Evolutionary conservation across 2,888 invertebrate genomes (phyloP).

Genomic region (Dexiosoma caninum): DNA sequence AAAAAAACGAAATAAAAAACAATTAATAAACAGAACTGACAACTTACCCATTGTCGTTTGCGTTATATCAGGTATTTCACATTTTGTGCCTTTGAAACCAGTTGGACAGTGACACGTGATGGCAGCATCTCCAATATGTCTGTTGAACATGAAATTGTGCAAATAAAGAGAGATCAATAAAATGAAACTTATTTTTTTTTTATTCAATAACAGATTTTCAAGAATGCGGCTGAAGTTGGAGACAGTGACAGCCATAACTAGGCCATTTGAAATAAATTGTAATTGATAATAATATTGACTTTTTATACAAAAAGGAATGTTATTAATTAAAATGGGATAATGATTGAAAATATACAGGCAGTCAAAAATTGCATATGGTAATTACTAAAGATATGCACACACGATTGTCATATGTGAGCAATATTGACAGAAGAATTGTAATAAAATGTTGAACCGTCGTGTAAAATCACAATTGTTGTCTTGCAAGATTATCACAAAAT

Average conservation of each 20-base stretch:
- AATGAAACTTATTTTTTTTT: not conserved
- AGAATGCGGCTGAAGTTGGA: not conserved
- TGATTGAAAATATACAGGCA: too few species aligned
- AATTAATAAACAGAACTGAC: conserved; percentile 26
- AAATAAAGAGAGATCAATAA: not conserved
- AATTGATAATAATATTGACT: not conserved
- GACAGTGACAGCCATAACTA: not conserved
- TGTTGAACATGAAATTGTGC: conserved; percentile 68
- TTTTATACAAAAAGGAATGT: too few species aligned
- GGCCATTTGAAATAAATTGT: not conserved
- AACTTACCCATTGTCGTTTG: conserved; percentile 76
- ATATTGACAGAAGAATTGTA: too few species aligned
- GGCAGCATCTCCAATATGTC: conserved; percentile 87
- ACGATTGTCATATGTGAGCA: too few species aligned
- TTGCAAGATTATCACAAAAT: too few species aligned
- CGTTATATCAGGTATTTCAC: conserved; percentile 81
- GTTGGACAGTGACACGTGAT: conserved; percentile 84
- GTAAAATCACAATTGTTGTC: too few species aligned
- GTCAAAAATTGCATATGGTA: too few species aligned
- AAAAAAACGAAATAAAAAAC: too few species aligned
- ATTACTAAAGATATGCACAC: too few species aligned
- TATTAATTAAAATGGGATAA: too few species aligned
- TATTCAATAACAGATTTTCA: not conserved
- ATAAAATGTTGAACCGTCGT: too few species aligned
- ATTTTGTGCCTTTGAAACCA: conserved; percentile 84